A percentile compares a stretch with the other conserved stretches of the same genome.
Conservation (phyloP, 2,113 vertebrate genomes). For the Aythya baeri region DNA sequence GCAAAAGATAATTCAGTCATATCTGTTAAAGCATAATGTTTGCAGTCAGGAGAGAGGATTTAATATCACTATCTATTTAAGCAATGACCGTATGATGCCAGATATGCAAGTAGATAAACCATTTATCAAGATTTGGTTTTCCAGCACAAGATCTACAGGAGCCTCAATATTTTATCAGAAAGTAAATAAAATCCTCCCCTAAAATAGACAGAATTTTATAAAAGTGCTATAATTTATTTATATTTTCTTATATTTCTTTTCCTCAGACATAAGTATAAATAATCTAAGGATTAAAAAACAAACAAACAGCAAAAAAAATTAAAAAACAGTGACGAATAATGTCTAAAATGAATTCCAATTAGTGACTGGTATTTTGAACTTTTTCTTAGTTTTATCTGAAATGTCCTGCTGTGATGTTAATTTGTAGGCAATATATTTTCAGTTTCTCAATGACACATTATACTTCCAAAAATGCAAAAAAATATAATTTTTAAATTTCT, state of each 20-base stretch:
- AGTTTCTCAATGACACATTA: background rate
- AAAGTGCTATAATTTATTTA: background rate
- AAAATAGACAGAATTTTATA: background rate
- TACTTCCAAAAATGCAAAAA: background rate
- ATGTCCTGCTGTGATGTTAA: background rate
- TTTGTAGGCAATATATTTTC: background rate
- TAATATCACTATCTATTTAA: background rate
- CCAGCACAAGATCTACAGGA: background rate
- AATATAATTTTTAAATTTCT: background rate
- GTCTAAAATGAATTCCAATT: background rate
- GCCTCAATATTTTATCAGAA: background rate
- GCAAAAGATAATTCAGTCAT: background rate
- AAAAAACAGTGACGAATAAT: background rate
- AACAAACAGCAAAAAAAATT: too few relatives aligned
- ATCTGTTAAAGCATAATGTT: background rate
- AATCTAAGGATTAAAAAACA: too few relatives aligned
- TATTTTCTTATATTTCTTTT: background rate
- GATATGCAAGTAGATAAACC: constrained; percentile 31
- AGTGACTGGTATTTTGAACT: fast-evolving
- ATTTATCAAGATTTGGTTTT: background rate
- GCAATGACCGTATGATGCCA: background rate
- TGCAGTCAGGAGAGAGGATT: background rate
- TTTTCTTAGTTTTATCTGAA: background rate
- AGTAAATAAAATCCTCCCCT: background rate
- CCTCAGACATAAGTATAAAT: background rate